A percentile compares a stretch with the other conserved stretches of the same genome.
phyloP scores from a whole-genome alignment of 2,888 invertebrate genomes.

The Aspidiotus destructor region DNA sequence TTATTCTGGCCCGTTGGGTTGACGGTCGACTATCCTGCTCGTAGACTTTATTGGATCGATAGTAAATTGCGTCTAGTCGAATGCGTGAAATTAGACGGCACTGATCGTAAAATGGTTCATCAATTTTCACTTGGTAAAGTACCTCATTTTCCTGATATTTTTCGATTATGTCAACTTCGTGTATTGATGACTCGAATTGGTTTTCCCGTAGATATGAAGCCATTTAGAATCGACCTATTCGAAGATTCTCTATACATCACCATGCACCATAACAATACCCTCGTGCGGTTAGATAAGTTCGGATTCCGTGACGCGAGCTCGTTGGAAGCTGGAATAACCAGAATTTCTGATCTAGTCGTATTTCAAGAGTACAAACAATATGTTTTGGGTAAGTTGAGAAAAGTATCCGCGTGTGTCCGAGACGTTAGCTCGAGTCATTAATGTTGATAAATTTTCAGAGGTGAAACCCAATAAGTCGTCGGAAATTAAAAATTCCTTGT shows the following conservation, averaged over 20 bases:
- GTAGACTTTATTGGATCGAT: conserved; percentile 76
- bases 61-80: conserved; percentile 64
- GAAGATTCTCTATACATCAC: conserved; percentile 60
- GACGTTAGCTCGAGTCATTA: not conserved
- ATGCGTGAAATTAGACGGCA: conserved; percentile 58
- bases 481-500: conserved; percentile 23
- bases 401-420: not conserved
- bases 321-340: conserved; percentile 47
- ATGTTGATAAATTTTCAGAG: not conserved
- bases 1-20: conserved; percentile 65
- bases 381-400: conserved; percentile 42
- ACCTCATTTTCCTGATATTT: not conserved
- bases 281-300: conserved; percentile 47
- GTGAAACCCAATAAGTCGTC: not conserved
- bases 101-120: conserved; percentile 45
- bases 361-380: conserved; percentile 57
- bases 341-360: conserved; percentile 56
- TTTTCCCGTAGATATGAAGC: conserved; percentile 48
- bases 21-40: conserved; percentile 62
- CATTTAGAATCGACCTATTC: conserved; percentile 62
- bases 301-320: conserved; percentile 41
- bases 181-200: not conserved
- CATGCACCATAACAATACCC: conserved; percentile 47
- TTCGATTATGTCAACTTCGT: conserved; percentile 17
- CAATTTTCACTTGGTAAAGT: conserved; percentile 19